Conservation (phyloP, 2,888 invertebrate genomes). For the Erannis defoliaria region DNA sequence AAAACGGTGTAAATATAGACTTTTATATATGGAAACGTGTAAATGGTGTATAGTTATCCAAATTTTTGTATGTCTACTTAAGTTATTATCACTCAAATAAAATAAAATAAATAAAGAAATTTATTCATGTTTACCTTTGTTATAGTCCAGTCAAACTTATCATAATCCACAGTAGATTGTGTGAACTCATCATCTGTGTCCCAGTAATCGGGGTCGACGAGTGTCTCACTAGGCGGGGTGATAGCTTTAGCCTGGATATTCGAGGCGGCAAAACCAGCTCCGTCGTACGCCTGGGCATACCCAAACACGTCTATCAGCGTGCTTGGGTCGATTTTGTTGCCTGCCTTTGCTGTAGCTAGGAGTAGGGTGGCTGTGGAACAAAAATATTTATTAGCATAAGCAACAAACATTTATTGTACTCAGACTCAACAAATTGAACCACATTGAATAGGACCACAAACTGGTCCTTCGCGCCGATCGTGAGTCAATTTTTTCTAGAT, state of each 20-base stretch:
- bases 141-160: slow-evolving; percentile 89
- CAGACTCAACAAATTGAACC: not conserved
- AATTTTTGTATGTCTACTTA: too few species aligned
- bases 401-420: not conserved
- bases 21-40: too few species aligned
- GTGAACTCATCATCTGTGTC: slow-evolving; percentile 59
- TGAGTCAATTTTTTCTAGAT: too few species aligned
- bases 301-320: slow-evolving; percentile 64
- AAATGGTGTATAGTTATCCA: too few species aligned
- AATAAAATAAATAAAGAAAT: too few species aligned
- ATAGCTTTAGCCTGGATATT: slow-evolving; percentile 58
- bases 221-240: slow-evolving; percentile 54
- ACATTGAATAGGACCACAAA: not conserved
- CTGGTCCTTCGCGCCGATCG: not conserved
- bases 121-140: slow-evolving; percentile 84
- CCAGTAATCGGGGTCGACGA: slow-evolving; percentile 62
- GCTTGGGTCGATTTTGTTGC: slow-evolving; percentile 51
- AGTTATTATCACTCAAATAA: too few species aligned
- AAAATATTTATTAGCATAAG: not conserved
- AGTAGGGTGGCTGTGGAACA: slow-evolving; percentile 52
- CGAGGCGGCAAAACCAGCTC: slow-evolving; percentile 23
- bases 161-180: slow-evolving; percentile 72
- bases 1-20: too few species aligned
- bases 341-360: slow-evolving; percentile 45
- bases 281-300: slow-evolving; percentile 32